Conservation (phyloP, 1,140 invertebrate species). For the Propsilocerus akamusi region DNA sequence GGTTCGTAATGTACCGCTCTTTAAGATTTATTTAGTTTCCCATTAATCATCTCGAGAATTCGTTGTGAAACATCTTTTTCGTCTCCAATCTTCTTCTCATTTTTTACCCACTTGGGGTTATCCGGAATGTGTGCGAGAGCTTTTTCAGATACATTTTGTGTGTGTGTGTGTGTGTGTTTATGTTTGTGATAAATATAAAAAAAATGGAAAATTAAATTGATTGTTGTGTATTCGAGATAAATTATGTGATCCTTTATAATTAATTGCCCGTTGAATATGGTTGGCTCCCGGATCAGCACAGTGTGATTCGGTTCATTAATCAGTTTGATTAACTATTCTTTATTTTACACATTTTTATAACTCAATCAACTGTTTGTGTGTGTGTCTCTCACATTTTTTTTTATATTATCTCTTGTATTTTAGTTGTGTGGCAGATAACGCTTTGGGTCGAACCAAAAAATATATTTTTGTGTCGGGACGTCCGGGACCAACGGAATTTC, state of each 20-base stretch:
- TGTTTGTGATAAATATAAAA: background rate
- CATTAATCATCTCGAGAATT: background rate
- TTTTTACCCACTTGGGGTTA: background rate
- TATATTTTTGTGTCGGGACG: constrained; percentile 29
- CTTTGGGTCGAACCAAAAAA: constrained; percentile 27
- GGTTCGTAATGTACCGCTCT: constrained; percentile 15
- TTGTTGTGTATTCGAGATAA: background rate
- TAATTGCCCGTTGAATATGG: background rate
- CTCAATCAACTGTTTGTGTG: background rate
- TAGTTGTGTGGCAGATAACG: constrained; percentile 29
- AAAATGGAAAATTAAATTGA: constrained; percentile 3
- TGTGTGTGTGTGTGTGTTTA: background rate
- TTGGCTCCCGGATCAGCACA: background rate
- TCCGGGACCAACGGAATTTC: constrained; percentile 28
- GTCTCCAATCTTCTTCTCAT: background rate
- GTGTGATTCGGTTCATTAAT: constrained; percentile 1
- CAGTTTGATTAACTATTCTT: constrained; percentile 4
- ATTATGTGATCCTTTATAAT: background rate
- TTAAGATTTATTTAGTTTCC: background rate
- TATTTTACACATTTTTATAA: background rate
- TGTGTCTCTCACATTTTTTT: constrained; percentile 6
- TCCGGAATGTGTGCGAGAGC: background rate
- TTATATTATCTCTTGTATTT: constrained; percentile 7
- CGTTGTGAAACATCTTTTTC: background rate
- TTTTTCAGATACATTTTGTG: background rate